phyloP scores from a whole-genome alignment of 2,888 invertebrate species.

The Cistogaster globosa region DNA sequence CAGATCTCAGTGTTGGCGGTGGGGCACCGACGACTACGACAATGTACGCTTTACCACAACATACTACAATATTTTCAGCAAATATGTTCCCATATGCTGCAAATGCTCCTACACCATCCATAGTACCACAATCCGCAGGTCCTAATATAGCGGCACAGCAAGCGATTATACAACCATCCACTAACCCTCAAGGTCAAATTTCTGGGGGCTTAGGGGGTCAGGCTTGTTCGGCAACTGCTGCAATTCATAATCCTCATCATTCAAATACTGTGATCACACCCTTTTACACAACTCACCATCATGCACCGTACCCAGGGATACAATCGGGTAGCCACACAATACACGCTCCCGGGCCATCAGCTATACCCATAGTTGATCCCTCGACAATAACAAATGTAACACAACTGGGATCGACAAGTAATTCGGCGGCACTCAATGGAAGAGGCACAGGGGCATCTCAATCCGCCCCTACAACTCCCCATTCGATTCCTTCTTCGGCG shows the following conservation, averaged over 20 bases:
- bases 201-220: slow-evolving; percentile 52
- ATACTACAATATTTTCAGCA: slow-evolving; percentile 81
- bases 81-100: slow-evolving; percentile 82
- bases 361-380: slow-evolving; percentile 74
- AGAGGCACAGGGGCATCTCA: slow-evolving; percentile 77
- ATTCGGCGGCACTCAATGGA: slow-evolving; percentile 33
- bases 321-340: slow-evolving; percentile 70
- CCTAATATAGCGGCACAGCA: slow-evolving; percentile 73
- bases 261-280: slow-evolving; percentile 82
- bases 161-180: slow-evolving; percentile 54
- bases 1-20: slow-evolving; percentile 78
- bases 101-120: slow-evolving; percentile 75
- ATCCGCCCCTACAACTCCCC: slow-evolving; percentile 82
- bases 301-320: slow-evolving; percentile 69
- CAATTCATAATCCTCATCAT: slow-evolving; percentile 77
- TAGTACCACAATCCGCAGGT: slow-evolving; percentile 73
- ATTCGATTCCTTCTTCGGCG: slow-evolving; percentile 74
- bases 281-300: slow-evolving; percentile 74
- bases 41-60: slow-evolving; percentile 82
- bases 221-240: slow-evolving; percentile 68
- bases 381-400: slow-evolving; percentile 68
- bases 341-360: slow-evolving; percentile 76
- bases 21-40: slow-evolving; percentile 76
- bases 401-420: slow-evolving; percentile 43
- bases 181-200: slow-evolving; percentile 71